A percentile compares a stretch with the other conserved stretches of the same genome.
Conservation (phyloP, 2,113 vertebrate genomes). For the Turdus rufiventris region DNA sequence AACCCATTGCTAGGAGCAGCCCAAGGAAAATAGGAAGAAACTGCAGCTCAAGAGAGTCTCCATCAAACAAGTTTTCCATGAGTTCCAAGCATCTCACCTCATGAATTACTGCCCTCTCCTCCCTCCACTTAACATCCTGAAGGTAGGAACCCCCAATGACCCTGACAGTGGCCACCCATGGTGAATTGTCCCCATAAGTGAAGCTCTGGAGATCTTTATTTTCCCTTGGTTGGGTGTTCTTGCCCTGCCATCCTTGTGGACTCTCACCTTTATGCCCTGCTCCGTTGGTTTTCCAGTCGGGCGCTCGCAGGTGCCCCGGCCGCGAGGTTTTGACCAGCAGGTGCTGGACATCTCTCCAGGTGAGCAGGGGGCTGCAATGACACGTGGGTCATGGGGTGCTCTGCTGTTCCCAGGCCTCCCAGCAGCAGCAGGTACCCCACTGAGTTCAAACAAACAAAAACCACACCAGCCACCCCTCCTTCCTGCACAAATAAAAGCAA, state of each 20-base stretch:
- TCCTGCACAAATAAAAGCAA: background rate
- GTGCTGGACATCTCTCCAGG: conserved; percentile 92
- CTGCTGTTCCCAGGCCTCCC: background rate
- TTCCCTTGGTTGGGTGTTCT: background rate
- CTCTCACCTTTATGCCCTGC: conserved; percentile 84
- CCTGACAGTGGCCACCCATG: background rate
- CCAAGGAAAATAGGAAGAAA: background rate
- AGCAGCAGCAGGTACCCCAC: background rate
- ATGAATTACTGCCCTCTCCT: background rate
- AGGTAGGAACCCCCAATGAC: background rate
- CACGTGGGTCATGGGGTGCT: background rate
- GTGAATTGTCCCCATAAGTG: accelerated
- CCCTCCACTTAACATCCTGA: background rate
- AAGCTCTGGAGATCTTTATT: background rate
- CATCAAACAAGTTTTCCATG: background rate
- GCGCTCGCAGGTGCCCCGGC: conserved; percentile 83
- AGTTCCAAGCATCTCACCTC: background rate
- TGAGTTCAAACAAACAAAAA: background rate
- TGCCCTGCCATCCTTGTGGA: accelerated
- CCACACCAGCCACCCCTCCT: background rate
- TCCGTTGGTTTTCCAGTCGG: conserved; percentile 89
- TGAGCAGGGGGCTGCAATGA: conserved; percentile 79
- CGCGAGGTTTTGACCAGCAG: conserved; percentile 88
- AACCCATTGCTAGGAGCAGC: background rate
- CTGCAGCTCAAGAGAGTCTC: background rate